Evolutionary conservation across 2,113 vertebrate genomes (phyloP).

Genomic region (Theristicus caerulescens): DNA sequence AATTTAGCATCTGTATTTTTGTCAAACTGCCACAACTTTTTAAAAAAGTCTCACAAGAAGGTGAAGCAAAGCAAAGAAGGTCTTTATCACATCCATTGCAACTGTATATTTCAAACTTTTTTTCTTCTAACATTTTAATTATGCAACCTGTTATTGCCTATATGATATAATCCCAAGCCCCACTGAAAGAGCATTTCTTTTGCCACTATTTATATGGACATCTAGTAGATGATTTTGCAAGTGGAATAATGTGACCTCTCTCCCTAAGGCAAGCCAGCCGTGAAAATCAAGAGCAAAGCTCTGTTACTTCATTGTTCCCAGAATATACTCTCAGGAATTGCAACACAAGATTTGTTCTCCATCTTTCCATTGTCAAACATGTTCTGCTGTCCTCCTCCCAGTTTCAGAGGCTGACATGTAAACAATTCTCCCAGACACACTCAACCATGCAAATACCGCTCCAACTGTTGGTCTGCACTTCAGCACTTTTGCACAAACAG

Average conservation of each 20-base stretch:
- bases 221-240: neutral
- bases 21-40: neutral
- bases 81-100: neutral
- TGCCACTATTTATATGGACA: neutral
- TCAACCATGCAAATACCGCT: neutral
- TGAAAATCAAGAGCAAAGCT: neutral
- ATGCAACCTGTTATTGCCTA: neutral
- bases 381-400: neutral
- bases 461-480: neutral
- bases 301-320: neutral
- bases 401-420: slow-evolving; percentile 2
- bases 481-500: neutral
- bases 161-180: neutral
- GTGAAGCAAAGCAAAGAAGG: neutral
- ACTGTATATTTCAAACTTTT: neutral
- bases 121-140: neutral
- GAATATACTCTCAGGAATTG: slow-evolving; percentile 10
- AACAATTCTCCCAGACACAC: neutral
- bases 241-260: neutral
- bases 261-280: neutral
- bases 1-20: slow-evolving; percentile 23
- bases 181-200: neutral
- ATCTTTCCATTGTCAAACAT: neutral
- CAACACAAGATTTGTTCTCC: neutral
- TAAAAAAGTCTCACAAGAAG: neutral